These are phyloP conservation scores for Myiopsitta monachus DNA, from an alignment of 2,113 vertebrate genomes.

Conservation along the genomic window DNA sequence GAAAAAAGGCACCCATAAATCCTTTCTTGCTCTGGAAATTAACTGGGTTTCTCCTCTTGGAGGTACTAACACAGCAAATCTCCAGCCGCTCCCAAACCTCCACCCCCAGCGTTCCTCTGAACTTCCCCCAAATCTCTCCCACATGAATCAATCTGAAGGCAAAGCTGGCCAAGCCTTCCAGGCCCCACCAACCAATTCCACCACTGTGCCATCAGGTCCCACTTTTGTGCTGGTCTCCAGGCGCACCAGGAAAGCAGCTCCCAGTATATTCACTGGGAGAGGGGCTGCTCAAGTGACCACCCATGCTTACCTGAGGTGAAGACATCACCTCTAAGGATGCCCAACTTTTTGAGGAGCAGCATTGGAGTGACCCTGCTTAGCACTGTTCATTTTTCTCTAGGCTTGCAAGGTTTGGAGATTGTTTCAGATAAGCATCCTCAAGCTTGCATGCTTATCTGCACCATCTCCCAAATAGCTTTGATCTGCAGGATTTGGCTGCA, in stretches of 20 bases:
- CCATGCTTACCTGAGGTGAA: rapidly evolving
- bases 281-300: not conserved
- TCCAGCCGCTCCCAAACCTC: not conserved
- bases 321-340: not conserved
- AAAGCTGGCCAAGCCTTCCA: slow-evolving; percentile 40
- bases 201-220: not conserved
- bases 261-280: not conserved
- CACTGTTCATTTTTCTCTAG: slow-evolving; percentile 44
- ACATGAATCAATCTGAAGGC: slow-evolving; percentile 34
- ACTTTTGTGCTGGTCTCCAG: not conserved
- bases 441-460: slow-evolving; percentile 56
- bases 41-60: not conserved
- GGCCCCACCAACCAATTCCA: not conserved
- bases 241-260: not conserved
- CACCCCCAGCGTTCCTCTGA: slow-evolving; percentile 21
- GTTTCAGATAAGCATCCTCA: slow-evolving; percentile 60
- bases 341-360: not conserved
- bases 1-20: slow-evolving; percentile 7
- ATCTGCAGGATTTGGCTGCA: slow-evolving; percentile 59
- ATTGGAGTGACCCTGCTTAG: not conserved
- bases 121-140: slow-evolving; percentile 43
- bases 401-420: slow-evolving; percentile 45
- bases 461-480: slow-evolving; percentile 49
- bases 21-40: not conserved
- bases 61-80: not conserved